Percentiles rank a stretch among this genome's conserved stretches.
Conservation (phyloP, 1,140 invertebrate genomes). For the Plodia interpunctella region DNA sequence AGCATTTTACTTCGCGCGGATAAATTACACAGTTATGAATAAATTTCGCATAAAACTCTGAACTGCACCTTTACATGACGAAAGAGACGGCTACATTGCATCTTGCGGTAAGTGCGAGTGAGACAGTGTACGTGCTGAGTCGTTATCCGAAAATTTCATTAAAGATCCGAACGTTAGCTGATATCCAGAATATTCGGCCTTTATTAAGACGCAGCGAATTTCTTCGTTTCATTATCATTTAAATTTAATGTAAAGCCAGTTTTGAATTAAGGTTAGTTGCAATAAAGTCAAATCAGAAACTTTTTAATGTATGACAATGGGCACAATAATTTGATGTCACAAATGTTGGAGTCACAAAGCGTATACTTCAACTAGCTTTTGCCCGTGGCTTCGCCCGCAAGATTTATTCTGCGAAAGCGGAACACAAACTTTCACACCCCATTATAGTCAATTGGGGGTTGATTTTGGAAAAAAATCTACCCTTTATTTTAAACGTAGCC, state of each 20-base stretch:
- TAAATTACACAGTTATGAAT: slow-evolving; percentile 76
- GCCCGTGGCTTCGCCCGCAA: too few relatives aligned
- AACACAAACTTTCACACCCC: too few relatives aligned
- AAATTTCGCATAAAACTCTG: slow-evolving; percentile 74
- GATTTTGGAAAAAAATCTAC: too few relatives aligned
- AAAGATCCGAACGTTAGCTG: slow-evolving; percentile 66
- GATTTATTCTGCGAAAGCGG: too few relatives aligned
- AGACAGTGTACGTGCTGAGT: slow-evolving; percentile 39
- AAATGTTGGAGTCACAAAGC: too few relatives aligned
- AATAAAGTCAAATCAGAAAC: too few relatives aligned
- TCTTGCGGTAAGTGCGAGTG: slow-evolving; percentile 23
- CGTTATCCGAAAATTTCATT: slow-evolving; percentile 76
- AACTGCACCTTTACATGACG: slow-evolving; percentile 63
- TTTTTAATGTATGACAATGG: too few relatives aligned
- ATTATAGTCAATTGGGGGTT: too few relatives aligned
- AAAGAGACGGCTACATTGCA: slow-evolving; percentile 42
- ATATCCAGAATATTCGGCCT: slow-evolving; percentile 68
- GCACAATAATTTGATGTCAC: too few relatives aligned
- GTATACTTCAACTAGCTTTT: too few relatives aligned
- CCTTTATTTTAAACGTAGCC: background rate
- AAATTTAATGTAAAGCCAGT: slow-evolving; percentile 43
- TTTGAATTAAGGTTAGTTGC: too few relatives aligned
- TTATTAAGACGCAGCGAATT: slow-evolving; percentile 67
- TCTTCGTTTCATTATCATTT: slow-evolving; percentile 52
- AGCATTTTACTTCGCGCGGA: slow-evolving; percentile 61